Evolutionary conservation across 2,797 vertebrate genomes (phyloP), one percentile per base, ranked within the genome.

Genomic region (Chaetophractus vellerosus): DNA sequence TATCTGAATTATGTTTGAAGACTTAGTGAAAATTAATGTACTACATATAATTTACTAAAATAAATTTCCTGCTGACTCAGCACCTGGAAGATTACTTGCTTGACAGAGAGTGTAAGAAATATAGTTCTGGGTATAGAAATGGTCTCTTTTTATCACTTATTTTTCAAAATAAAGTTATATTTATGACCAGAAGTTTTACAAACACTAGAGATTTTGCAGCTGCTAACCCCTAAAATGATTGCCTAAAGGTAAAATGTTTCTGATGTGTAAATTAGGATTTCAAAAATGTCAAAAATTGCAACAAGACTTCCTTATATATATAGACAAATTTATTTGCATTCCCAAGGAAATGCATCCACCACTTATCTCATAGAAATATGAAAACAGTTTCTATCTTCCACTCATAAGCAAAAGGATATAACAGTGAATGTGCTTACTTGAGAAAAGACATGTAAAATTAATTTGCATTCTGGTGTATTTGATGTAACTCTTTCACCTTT

Each of bases 61-160:
- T 90, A 0, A 95, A 96, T 97, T 98, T 96, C 94, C 84, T 98
- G 81, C 92, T 97, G 83, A 97, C 75, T 97, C 19, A 31, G 88
- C 83, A 89, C 86, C 88, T 90, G 21, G 31, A 91, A 94, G 78
- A 97, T 97, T 96, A 96, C 74, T 86, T 96, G 23, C 23, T 86
- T 98, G 92, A 96, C 80, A 94, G 78, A 96, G 82, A 85, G 11
- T 81, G 4, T 81, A 90, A 97, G 94, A 97, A 97, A 91, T 48
- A 93, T 33, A 94, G 28, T 95, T 92, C 89, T 95, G 50, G 71
- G 41, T 87, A 71, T 21, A 98, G 48, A 97, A 97, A 94, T 97
- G 0, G 95, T 97, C 91, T 94, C 38, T 93, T 96, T 98, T 96
- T 96, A 97, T 96, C 88, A 96, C 82, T 69, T 97, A 96, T 96